A percentile compares a stretch with the other conserved stretches of the same genome.
Evolutionary conservation across 2,888 invertebrate species (phyloP).

Genomic region (Dorcus parallelipipedus): DNA sequence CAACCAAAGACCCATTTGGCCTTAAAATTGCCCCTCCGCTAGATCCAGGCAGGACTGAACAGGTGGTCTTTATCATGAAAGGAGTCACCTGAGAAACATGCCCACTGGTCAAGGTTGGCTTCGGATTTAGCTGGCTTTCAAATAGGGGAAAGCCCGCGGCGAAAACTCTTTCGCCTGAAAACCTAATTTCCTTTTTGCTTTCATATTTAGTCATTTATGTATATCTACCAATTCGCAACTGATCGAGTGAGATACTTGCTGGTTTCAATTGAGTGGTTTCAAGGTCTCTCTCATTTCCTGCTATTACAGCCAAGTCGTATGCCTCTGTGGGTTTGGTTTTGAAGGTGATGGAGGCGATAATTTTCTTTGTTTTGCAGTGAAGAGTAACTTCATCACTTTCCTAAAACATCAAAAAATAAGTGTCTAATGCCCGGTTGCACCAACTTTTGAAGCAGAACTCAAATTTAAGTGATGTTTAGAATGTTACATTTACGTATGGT

Average conservation of each 20-base stretch:
- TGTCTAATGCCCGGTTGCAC: too few species aligned
- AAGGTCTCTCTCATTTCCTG: slow-evolving; percentile 47
- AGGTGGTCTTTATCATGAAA: slow-evolving; percentile 18
- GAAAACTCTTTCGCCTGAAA: slow-evolving; percentile 10
- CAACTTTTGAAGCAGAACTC: too few species aligned
- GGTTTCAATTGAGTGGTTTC: slow-evolving; percentile 40
- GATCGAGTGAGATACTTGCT: slow-evolving; percentile 5
- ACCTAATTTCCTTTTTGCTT: neutral
- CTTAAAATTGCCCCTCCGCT: slow-evolving; percentile 21
- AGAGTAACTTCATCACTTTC: slow-evolving; percentile 9
- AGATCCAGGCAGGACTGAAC: slow-evolving; percentile 18
- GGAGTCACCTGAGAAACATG: slow-evolving; percentile 13
- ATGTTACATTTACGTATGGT: too few species aligned
- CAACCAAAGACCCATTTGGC: slow-evolving; percentile 14
- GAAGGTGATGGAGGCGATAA: slow-evolving; percentile 51
- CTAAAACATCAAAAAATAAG: slow-evolving; percentile 2
- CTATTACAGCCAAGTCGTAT: slow-evolving; percentile 52
- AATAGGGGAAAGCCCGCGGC: slow-evolving; percentile 16
- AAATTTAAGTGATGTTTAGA: too few species aligned
- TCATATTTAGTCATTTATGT: neutral
- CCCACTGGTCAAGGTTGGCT: slow-evolving; percentile 18
- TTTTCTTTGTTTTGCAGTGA: slow-evolving; percentile 13
- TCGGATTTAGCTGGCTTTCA: slow-evolving; percentile 7
- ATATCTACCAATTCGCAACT: slow-evolving; percentile 13
- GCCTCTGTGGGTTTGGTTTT: slow-evolving; percentile 50